Evolutionary conservation across 1,140 invertebrate species (phyloP).

Genomic region (Pseudobourletiella spinata): DNA sequence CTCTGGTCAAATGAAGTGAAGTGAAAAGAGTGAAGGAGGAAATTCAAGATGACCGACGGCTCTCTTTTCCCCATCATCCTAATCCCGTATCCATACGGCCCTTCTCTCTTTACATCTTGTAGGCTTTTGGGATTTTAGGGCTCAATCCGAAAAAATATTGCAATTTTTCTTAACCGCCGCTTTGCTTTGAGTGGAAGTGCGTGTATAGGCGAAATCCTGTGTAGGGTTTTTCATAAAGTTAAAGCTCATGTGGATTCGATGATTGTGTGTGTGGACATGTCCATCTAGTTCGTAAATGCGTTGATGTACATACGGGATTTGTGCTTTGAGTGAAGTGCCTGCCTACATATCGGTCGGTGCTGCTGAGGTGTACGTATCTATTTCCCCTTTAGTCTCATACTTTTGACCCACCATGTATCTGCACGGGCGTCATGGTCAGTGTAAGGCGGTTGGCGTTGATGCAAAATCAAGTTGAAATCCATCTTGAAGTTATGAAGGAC

Average conservation of each 20-base stretch:
- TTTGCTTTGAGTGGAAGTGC: no score
- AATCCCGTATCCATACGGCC: no score
- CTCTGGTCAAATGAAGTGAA: neutral
- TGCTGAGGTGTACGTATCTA: neutral
- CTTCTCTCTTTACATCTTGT: slow-evolving; percentile 1
- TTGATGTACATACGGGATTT: neutral
- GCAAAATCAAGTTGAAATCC: slow-evolving; percentile 22
- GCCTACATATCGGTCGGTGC: neutral
- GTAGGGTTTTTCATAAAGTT: no score
- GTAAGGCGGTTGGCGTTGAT: slow-evolving; percentile 11
- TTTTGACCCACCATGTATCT: no score
- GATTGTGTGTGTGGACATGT: neutral
- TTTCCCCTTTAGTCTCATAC: no score
- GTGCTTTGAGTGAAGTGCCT: neutral
- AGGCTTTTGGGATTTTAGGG: neutral
- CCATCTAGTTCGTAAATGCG: neutral
- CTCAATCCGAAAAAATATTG: slow-evolving; percentile 1
- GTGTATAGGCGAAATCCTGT: no score
- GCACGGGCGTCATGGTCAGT: neutral
- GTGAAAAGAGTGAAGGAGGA: slow-evolving; percentile 5
- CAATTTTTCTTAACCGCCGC: neutral
- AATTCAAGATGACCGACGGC: slow-evolving; percentile 23
- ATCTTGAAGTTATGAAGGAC: slow-evolving; percentile 13
- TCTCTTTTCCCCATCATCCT: slow-evolving; percentile 1
- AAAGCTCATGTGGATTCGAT: no score